Conservation (phyloP, 2,113 vertebrate genomes). For the Theropithecus gelada region DNA sequence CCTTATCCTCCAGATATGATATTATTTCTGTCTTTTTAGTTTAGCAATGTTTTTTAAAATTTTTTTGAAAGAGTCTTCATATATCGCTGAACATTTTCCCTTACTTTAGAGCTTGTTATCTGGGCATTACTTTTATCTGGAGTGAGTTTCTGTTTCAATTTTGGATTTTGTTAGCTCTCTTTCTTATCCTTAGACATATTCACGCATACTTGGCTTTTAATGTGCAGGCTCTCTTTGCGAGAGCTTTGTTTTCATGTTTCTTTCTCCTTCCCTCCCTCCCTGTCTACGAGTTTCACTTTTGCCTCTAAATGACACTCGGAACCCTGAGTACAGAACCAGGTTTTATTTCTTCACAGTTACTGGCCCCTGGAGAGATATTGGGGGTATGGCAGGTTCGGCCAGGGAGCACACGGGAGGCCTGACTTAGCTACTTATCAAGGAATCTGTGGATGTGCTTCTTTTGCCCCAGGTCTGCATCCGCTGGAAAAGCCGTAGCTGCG, state of each 20-base stretch:
- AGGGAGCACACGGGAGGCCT: fast-evolving
- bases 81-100: neutral
- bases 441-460: neutral
- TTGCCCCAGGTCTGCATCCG: neutral
- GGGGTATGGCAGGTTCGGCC: neutral
- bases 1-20: neutral
- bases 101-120: neutral
- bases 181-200: neutral
- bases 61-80: neutral
- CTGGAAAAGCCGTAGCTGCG: neutral
- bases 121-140: neutral
- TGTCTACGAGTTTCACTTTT: neutral
- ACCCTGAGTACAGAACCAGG: neutral
- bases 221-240: neutral
- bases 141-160: neutral
- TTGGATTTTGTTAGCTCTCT: neutral
- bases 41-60: neutral
- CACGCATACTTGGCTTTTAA: neutral
- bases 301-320: neutral
- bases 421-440: neutral
- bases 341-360: neutral
- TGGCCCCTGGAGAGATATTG: neutral
- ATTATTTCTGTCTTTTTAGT: constrained; percentile 16
- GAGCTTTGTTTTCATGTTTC: neutral
- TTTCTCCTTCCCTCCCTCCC: neutral